A percentile compares a stretch with the other conserved stretches of the same genome.
These are phyloP conservation scores for Saxidomus purpurata DNA, from an alignment of 1,140 invertebrate species.

Conservation along the genomic window DNA sequence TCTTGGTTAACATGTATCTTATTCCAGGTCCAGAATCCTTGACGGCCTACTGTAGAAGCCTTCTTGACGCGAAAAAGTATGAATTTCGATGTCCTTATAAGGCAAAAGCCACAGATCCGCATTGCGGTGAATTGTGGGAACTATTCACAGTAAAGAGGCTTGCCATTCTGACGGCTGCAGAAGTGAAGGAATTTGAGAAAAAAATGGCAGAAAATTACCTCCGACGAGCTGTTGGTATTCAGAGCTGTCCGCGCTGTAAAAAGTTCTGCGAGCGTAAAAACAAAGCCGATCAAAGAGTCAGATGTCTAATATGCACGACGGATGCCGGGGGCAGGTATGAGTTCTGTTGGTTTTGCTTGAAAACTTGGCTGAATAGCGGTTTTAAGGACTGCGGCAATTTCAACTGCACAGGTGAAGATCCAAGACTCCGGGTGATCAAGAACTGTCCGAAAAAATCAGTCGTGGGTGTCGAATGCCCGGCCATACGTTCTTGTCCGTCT, in stretches of 20 bases:
- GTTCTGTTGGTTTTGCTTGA: constrained; percentile 69
- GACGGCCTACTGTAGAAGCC: constrained; percentile 56
- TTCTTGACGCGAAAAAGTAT: constrained; percentile 26
- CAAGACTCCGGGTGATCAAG: constrained; percentile 44
- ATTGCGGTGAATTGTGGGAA: constrained; percentile 58
- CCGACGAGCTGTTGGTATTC: constrained; percentile 43
- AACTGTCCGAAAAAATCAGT: constrained; percentile 25
- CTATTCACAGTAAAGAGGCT: constrained; percentile 12
- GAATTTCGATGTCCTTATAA: constrained; percentile 59
- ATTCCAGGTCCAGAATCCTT: constrained; percentile 64
- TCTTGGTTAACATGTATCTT: too few species aligned
- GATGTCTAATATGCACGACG: constrained; percentile 52
- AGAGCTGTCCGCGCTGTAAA: constrained; percentile 59
- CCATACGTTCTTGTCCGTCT: constrained; percentile 43
- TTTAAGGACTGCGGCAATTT: constrained; percentile 58
- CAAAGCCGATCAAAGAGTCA: constrained; percentile 22
- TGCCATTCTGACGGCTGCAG: constrained; percentile 50
- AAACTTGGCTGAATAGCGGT: not conserved
- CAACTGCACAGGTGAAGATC: constrained; percentile 55
- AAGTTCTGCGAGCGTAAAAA: constrained; percentile 30
- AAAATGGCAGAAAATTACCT: constrained; percentile 59
- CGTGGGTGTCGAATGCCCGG: constrained; percentile 52
- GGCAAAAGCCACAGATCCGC: not conserved
- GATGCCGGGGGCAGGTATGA: constrained; percentile 26
- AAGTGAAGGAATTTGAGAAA: constrained; percentile 63